Conservation (phyloP, 2,797 vertebrate species). For the Catharus ustulatus region DNA sequence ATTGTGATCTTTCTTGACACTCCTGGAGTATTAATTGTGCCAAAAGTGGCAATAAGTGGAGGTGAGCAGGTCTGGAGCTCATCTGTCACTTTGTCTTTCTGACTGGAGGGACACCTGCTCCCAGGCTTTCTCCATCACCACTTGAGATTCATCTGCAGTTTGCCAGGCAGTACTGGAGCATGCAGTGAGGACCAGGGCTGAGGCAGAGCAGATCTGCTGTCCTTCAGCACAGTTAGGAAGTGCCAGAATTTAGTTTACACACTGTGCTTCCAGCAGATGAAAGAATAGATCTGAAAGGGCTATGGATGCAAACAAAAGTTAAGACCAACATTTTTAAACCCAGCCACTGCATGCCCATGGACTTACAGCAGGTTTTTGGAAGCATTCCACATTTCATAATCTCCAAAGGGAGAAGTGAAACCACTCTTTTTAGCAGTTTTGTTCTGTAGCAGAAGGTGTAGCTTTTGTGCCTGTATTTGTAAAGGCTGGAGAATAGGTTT, state of each 20-base stretch:
- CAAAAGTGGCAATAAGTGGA: neutral
- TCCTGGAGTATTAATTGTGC: neutral
- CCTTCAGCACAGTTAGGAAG: neutral
- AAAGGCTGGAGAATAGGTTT: neutral
- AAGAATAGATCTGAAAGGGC: neutral
- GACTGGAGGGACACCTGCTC: neutral
- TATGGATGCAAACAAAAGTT: neutral
- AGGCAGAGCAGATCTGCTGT: neutral
- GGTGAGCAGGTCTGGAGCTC: neutral
- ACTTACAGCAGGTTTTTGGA: neutral
- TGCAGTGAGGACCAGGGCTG: rapidly evolving
- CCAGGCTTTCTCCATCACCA: neutral
- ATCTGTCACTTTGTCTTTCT: neutral
- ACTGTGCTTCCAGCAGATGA: neutral
- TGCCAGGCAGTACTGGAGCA: neutral
- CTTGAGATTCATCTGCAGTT: rapidly evolving
- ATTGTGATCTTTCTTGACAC: neutral
- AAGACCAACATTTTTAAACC: neutral
- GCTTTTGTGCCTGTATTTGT: neutral
- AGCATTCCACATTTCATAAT: neutral
- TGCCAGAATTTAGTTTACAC: neutral
- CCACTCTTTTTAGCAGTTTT: neutral
- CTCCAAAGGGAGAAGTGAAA: neutral
- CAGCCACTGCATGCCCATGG: neutral
- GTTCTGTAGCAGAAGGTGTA: neutral